Evolutionary conservation across 2,797 vertebrate genomes (phyloP).

Genomic region (Taeniopygia guttata): DNA sequence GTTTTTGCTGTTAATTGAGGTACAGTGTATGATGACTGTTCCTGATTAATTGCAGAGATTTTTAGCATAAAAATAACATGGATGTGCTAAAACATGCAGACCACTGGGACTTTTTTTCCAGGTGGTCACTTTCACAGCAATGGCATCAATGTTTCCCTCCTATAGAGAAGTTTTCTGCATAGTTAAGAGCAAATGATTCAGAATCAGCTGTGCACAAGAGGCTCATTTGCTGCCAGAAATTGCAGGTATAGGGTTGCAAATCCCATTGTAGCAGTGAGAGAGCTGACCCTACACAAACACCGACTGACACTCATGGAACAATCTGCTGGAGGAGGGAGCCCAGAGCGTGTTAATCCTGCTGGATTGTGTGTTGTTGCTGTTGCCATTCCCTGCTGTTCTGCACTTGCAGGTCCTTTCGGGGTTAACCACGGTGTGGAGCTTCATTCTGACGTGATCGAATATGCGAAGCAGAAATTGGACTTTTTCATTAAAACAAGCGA

Average conservation of each 20-base stretch:
- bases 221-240: background rate
- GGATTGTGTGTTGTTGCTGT: background rate
- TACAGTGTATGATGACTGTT: background rate
- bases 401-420: constrained; percentile 88
- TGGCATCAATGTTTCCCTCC: background rate
- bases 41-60: background rate
- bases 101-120: background rate
- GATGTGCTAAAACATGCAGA: background rate
- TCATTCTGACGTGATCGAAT: constrained; percentile 92
- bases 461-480: constrained; percentile 93
- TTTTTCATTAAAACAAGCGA: constrained; percentile 94
- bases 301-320: background rate
- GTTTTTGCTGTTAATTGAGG: background rate
- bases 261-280: background rate
- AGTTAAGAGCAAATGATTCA: background rate
- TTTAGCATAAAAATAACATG: background rate
- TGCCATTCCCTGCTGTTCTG: background rate
- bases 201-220: background rate
- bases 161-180: background rate
- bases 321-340: background rate
- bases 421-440: constrained; percentile 95
- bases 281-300: background rate
- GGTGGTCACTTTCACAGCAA: background rate
- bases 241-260: background rate
- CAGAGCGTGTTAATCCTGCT: background rate